Conservation (phyloP, 2,888 invertebrate genomes). For the Zygaena filipendulae region DNA sequence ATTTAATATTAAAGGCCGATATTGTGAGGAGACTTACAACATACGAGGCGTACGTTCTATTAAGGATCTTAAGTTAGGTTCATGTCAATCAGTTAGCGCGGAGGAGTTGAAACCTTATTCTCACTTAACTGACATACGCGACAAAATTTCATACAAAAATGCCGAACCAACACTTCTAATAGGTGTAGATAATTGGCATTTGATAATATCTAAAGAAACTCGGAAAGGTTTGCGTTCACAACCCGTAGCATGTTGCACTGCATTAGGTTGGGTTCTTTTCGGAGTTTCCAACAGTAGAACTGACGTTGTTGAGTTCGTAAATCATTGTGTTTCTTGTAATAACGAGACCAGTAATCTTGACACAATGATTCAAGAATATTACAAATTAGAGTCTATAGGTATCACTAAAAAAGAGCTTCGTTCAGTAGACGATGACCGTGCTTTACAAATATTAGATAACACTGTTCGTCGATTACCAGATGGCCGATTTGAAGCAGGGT, state of each 20-base stretch:
- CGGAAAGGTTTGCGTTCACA: not conserved
- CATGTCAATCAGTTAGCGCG: constrained; percentile 2
- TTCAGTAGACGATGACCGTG: not conserved
- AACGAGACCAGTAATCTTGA: not conserved
- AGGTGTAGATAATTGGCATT: constrained; percentile 10
- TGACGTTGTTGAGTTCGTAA: not conserved
- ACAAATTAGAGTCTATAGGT: constrained; percentile 1
- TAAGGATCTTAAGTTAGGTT: not conserved
- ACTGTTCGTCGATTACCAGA: too few species aligned
- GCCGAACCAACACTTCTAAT: constrained; percentile 4
- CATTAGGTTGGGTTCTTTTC: constrained; percentile 8
- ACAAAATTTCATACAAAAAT: constrained; percentile 1
- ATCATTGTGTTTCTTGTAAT: not conserved
- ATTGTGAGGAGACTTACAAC: not conserved
- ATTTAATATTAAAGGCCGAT: not conserved
- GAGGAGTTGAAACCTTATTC: not conserved
- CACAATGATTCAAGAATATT: constrained; percentile 1
- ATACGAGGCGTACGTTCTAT: constrained; percentile 1
- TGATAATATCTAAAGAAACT: not conserved
- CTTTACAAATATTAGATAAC: constrained; percentile 3
- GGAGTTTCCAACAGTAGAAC: not conserved
- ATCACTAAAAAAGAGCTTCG: not conserved
- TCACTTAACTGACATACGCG: constrained; percentile 4
- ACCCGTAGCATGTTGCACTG: constrained; percentile 6
- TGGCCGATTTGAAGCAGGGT: too few species aligned